These are phyloP conservation scores for Tetragonula carbonaria DNA, from an alignment of 2,888 invertebrate genomes.

Conservation along the genomic window DNA sequence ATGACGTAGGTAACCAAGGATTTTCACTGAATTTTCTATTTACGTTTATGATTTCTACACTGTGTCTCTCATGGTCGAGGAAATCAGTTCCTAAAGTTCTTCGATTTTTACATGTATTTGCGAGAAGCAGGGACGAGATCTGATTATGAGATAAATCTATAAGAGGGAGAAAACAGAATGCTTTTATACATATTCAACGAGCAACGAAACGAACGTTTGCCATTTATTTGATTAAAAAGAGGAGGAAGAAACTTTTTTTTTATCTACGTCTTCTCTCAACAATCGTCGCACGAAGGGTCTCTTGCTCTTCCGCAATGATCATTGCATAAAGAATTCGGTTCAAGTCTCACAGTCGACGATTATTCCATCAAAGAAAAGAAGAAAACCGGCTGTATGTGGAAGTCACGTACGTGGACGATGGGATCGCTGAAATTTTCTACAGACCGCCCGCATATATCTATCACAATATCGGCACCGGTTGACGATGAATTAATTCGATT, in stretches of 20 bases:
- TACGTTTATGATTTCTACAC: background rate
- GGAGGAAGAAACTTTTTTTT: no score
- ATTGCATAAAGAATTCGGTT: background rate
- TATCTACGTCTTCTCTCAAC: no score
- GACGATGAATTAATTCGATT: conserved; percentile 48
- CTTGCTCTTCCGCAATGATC: background rate
- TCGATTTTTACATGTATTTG: no score
- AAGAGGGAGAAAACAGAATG: no score
- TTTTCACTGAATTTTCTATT: conserved; percentile 20
- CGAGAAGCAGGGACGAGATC: no score
- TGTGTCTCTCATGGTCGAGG: background rate
- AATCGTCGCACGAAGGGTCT: background rate
- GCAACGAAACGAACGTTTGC: no score
- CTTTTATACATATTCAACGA: no score
- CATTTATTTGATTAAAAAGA: no score
- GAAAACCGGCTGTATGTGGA: background rate
- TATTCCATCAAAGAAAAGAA: background rate
- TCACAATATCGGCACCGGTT: conserved; percentile 6
- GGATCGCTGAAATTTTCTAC: conserved; percentile 6
- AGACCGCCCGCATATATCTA: conserved; percentile 36
- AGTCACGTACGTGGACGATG: background rate
- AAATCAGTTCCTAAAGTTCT: background rate
- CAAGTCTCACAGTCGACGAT: background rate
- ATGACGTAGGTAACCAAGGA: conserved; percentile 66
- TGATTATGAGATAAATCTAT: no score